A percentile compares a stretch with the other conserved stretches of the same genome.
Conservation (phyloP, 1,140 invertebrate genomes). For the Tetranychus cinnabarinus region DNA sequence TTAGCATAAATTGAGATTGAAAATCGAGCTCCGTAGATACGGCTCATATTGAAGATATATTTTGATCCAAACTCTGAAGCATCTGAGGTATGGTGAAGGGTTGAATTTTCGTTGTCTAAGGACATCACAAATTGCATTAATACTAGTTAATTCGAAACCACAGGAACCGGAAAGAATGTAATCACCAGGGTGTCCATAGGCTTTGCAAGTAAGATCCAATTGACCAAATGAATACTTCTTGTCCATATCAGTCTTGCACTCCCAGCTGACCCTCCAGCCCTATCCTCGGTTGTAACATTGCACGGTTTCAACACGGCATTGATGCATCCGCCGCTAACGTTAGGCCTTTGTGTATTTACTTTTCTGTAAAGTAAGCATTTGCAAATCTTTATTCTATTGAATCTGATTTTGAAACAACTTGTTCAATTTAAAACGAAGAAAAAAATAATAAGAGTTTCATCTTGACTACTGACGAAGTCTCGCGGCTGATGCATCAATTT, state of each 20-base stretch:
- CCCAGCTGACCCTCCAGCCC: conserved; percentile 30
- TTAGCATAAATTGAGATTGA: too few species aligned
- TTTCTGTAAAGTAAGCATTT: conserved; percentile 24
- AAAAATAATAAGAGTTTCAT: not conserved
- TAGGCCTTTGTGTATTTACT: conserved; percentile 25
- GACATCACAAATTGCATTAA: not conserved
- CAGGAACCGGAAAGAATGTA: conserved; percentile 31
- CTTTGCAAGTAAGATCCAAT: conserved; percentile 28
- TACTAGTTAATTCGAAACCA: conserved; percentile 17
- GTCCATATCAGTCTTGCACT: conserved; percentile 33
- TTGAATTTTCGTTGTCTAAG: not conserved
- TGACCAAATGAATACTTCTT: conserved; percentile 30
- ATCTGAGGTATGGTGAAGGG: not conserved
- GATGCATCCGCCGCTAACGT: conserved; percentile 26
- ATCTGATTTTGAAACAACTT: conserved; percentile 7
- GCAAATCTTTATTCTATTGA: conserved; percentile 23
- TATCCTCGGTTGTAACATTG: conserved; percentile 33
- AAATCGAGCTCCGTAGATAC: not conserved
- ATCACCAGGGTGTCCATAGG: conserved; percentile 31
- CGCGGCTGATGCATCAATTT: too few species aligned
- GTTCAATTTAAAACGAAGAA: not conserved
- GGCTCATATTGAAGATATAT: not conserved
- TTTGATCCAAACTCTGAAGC: not conserved
- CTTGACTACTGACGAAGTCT: not conserved
- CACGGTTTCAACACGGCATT: conserved; percentile 29